Conservation (phyloP, 2,888 invertebrate species). For the Celastrina argiolus region DNA sequence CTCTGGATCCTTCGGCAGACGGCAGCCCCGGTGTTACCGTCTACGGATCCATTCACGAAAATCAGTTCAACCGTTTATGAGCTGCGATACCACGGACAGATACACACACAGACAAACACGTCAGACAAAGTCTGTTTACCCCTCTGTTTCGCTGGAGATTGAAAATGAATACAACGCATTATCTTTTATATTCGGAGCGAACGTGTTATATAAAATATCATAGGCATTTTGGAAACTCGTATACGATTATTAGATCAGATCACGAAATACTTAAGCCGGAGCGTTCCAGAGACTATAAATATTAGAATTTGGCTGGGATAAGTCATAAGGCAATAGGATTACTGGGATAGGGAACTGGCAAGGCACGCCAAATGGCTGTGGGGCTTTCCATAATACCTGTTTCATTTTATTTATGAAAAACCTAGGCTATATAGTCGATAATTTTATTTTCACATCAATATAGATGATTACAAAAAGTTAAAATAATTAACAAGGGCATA, state of each 20-base stretch:
- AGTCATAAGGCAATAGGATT: background rate
- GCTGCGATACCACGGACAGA: too few species aligned
- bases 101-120: too few species aligned
- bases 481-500: too few species aligned
- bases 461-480: too few species aligned
- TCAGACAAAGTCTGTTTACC: too few species aligned
- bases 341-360: background rate
- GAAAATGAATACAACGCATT: too few species aligned
- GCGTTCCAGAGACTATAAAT: slow-evolving; percentile 13
- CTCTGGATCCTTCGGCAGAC: too few species aligned
- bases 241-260: slow-evolving; percentile 7
- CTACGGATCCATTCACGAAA: too few species aligned
- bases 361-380: background rate
- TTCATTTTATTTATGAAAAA: background rate
- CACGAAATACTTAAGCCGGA: slow-evolving; percentile 8
- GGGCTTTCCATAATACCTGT: background rate
- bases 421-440: background rate
- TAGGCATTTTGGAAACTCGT: background rate
- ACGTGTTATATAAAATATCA: background rate
- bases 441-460: too few species aligned
- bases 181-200: background rate
- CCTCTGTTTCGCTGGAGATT: too few species aligned
- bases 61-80: too few species aligned
- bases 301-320: slow-evolving; percentile 12
- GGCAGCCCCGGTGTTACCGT: too few species aligned